Percentiles rank a stretch among this genome's conserved stretches.
phyloP scores from a whole-genome alignment of 1,140 invertebrate genomes.

The Hermetia illucens region DNA sequence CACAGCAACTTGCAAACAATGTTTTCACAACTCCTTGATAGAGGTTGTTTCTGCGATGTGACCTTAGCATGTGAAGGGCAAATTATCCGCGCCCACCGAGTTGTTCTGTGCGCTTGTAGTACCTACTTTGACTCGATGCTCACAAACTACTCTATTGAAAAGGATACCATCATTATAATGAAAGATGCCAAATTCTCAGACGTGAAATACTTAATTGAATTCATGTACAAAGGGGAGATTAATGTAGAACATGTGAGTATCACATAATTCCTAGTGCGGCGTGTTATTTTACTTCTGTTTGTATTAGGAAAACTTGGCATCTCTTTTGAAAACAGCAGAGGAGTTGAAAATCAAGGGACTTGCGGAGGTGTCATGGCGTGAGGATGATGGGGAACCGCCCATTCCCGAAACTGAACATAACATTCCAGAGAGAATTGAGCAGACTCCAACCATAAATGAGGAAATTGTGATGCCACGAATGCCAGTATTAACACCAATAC shows the following conservation, averaged over 20 bases:
- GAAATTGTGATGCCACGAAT: conserved; percentile 10
- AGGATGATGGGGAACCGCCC: conserved; percentile 36
- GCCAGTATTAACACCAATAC: conserved; percentile 8
- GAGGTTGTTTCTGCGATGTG: conserved; percentile 83
- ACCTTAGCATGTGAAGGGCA: conserved; percentile 79
- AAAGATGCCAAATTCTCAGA: conserved; percentile 73
- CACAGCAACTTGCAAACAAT: conserved; percentile 78
- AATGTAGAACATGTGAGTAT: conserved; percentile 77
- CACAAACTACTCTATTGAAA: conserved; percentile 69
- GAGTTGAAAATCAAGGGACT: conserved; percentile 82
- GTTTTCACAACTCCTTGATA: conserved; percentile 74
- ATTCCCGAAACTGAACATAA: conserved; percentile 27
- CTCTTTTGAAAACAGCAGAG: conserved; percentile 78
- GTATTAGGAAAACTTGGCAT: conserved; percentile 62
- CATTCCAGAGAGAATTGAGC: conserved; percentile 12
- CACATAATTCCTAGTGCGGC: no score
- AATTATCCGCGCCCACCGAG: conserved; percentile 77
- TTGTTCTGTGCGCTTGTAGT: conserved; percentile 63
- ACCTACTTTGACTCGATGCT: conserved; percentile 79
- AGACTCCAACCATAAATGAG: conserved; percentile 6
- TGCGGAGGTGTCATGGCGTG: conserved; percentile 72
- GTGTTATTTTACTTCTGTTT: conserved; percentile 5
- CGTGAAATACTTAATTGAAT: conserved; percentile 76
- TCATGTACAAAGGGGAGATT: conserved; percentile 93
- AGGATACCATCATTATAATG: conserved; percentile 71